Evolutionary conservation across 2,113 vertebrate species (phyloP).

Genomic region (Mesitornis unicolor): DNA sequence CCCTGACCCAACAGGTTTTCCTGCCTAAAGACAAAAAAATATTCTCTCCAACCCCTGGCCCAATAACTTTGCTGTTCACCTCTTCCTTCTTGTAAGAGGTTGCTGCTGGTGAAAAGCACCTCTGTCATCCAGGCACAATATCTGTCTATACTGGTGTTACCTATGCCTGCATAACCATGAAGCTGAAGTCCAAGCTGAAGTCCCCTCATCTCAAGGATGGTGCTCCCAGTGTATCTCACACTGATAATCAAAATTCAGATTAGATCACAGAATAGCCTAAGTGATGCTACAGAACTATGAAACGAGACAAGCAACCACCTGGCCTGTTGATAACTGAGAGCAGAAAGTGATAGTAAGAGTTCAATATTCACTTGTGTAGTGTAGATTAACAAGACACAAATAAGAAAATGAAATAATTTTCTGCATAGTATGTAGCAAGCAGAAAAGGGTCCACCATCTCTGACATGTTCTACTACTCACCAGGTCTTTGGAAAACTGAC

Average conservation of each 20-base stretch:
- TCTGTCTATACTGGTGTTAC: too few relatives aligned
- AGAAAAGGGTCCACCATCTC: background rate
- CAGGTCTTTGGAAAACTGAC: background rate
- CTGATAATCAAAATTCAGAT: background rate
- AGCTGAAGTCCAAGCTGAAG: background rate
- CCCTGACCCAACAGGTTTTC: background rate
- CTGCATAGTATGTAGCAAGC: background rate
- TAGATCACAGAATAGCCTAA: background rate
- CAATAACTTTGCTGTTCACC: background rate
- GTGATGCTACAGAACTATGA: background rate
- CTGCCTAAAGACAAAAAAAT: background rate
- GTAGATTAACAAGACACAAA: background rate
- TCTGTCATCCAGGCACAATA: background rate
- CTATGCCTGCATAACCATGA: background rate
- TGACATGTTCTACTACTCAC: background rate
- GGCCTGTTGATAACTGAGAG: background rate
- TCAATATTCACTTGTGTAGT: background rate
- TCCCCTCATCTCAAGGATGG: background rate
- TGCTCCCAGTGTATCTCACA: background rate
- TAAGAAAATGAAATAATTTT: background rate
- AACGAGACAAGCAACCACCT: background rate
- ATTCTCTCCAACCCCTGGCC: background rate
- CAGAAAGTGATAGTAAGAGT: background rate
- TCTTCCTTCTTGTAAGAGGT: background rate
- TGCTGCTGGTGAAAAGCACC: background rate